These are phyloP conservation scores for Amphiura filiformis DNA, from an alignment of 35 echinoderm and acorn worm genomes.

Conservation along the genomic window DNA sequence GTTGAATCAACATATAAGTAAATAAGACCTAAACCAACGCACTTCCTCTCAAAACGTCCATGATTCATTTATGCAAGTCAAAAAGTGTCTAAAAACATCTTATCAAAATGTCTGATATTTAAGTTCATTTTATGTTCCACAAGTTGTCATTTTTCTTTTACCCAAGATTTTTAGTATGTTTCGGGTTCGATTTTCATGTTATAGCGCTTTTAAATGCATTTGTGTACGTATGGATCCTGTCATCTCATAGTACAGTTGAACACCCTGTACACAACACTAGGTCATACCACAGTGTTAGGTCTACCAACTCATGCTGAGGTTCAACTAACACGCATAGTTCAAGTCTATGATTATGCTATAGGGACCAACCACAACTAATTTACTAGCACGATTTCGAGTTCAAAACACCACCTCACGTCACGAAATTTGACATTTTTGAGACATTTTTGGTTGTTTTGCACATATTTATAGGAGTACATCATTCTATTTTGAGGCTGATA, in stretches of 20 bases:
- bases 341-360: background rate
- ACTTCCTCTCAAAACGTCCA: no score
- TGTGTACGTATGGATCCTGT: no score
- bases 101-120: no score
- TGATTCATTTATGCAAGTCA: no score
- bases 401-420: background rate
- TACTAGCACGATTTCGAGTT: background rate
- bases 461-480: background rate
- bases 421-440: background rate
- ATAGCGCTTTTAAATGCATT: no score
- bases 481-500: background rate
- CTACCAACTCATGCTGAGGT: background rate
- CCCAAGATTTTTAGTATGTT: no score
- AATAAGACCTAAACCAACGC: no score
- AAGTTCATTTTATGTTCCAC: no score
- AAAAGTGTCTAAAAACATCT: no score
- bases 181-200: no score
- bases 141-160: no score
- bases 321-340: conserved; percentile 2
- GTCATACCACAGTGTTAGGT: background rate
- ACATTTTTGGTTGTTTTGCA: background rate
- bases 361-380: background rate
- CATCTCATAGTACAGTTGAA: background rate
- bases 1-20: no score
- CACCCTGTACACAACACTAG: background rate